Base-by-base conservation (phyloP, 2,888 invertebrate genomes). In the Dynastes hyllus region DNA sequence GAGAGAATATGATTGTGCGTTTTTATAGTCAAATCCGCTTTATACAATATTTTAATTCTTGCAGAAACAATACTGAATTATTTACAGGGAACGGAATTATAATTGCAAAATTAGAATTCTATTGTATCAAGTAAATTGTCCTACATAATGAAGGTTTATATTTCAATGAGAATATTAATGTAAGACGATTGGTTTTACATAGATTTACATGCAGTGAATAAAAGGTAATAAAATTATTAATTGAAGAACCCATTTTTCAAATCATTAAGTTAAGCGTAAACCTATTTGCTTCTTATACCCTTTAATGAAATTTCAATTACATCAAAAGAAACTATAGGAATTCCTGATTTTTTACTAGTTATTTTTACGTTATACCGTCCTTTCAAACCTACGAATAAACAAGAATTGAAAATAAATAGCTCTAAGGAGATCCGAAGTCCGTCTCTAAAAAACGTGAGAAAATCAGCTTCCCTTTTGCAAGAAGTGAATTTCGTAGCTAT, bases 401-500 rank as follows among this genome's bases (percentile, higher is more conserved):
- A 32, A 58, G 27, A 55, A 11, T 45, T 5, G 11, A 63, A 22
- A 22, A 29, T 29, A 40, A 40, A 77, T 27, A 58, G 58, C 50
- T 16, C 27, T 58, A 29, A 16, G 40, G 37, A 13, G 29, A 45
- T 58, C 45, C 58, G 22, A 37, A 50, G n/a, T 45, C 45, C 45
- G 45, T 45, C 8, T 45, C 2, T 8, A 77, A 29, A 40, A 22
- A 66, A 58, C 6, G 58, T 11, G 2, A 22, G 11, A 29, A 77
- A 61, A 61, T 77, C 37, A 75, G 32, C 37, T 63, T 40, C 40
- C 37, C n/a, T 40, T 55, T 40, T 9, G n/a, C 11, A 67, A 32
- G 55, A 58, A 40, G 55, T 77, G 55, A 66, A 77, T 45, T 50
- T 50, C 45, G 45, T n/a, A 69, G 40, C 45, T 69, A 77, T 79